phyloP scores from a whole-genome alignment of 1,140 invertebrate species.

The Cotesia chilonis region DNA sequence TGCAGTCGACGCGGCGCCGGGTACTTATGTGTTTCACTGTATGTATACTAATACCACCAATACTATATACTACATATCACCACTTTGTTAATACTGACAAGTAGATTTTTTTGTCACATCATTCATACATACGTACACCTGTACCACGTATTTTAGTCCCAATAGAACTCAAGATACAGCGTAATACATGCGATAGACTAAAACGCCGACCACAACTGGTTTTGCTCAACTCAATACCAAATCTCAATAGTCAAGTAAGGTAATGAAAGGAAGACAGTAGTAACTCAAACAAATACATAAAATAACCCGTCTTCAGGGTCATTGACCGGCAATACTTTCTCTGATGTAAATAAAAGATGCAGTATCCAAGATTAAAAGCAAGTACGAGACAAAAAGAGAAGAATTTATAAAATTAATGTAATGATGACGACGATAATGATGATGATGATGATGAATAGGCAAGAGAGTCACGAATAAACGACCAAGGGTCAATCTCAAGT shows the following conservation, averaged over 20 bases:
- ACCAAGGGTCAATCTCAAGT: constrained; percentile 12
- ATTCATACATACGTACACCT: neutral
- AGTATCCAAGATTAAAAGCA: too few relatives aligned
- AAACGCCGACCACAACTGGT: neutral
- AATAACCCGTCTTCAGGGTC: constrained; percentile 3
- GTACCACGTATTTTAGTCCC: neutral
- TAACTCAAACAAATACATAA: neutral
- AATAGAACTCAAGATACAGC: neutral
- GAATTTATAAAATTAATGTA: neutral
- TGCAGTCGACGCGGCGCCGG: constrained; percentile 61
- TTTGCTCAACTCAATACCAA: constrained; percentile 7
- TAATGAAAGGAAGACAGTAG: constrained; percentile 14
- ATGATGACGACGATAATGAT: constrained; percentile 2
- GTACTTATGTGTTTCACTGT: constrained; percentile 21
- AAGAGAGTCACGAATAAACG: neutral
- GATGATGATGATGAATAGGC: neutral
- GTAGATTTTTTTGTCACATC: neutral
- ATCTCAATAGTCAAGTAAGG: constrained; percentile 4
- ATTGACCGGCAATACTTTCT: constrained; percentile 11
- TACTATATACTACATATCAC: neutral
- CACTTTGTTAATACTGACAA: neutral
- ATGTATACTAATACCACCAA: too few relatives aligned
- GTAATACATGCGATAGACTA: too few relatives aligned
- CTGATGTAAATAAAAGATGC: neutral
- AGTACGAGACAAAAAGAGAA: neutral